phyloP scores from a whole-genome alignment of 1,140 invertebrate species.

The Cherax quadricarinatus region DNA sequence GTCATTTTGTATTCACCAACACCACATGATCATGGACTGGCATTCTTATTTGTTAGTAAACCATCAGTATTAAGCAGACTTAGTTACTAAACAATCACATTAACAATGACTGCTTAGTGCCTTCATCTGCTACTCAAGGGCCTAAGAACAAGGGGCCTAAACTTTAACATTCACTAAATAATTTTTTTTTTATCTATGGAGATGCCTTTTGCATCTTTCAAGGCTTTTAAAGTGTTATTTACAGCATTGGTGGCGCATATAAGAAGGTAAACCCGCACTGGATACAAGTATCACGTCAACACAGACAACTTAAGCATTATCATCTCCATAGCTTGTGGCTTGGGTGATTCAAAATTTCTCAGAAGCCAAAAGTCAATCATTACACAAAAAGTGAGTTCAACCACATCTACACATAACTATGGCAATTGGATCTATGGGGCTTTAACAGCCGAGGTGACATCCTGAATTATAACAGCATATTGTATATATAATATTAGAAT shows the following conservation, averaged over 20 bases:
- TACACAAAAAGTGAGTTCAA: constrained; percentile 40
- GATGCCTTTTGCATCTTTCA: constrained; percentile 51
- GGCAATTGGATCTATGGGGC: constrained; percentile 66
- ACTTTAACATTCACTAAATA: constrained; percentile 21
- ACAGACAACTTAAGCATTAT: constrained; percentile 41
- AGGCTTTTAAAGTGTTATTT: constrained; percentile 49
- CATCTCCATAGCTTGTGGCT: constrained; percentile 55
- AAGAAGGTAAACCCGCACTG: constrained; percentile 60
- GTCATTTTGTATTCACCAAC: constrained; percentile 6
- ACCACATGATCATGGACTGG: constrained; percentile 32
- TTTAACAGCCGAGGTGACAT: constrained; percentile 59
- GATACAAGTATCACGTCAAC: constrained; percentile 60
- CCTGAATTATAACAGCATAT: constrained; percentile 62
- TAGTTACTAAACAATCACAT: constrained; percentile 12
- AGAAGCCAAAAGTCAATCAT: constrained; percentile 34
- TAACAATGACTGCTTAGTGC: constrained; percentile 22
- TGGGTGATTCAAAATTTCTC: constrained; percentile 40
- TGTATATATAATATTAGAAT: constrained; percentile 46
- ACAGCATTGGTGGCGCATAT: constrained; percentile 53
- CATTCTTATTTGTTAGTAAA: constrained; percentile 23
- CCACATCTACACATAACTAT: constrained; percentile 63
- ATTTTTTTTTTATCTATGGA: constrained; percentile 19
- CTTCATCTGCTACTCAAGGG: constrained; percentile 34
- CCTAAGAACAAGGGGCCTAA: constrained; percentile 21
- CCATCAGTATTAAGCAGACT: constrained; percentile 16